These are phyloP conservation scores for Drosophila cyrtoloma DNA, from an alignment of 2,888 invertebrate genomes.

Conservation along the genomic window DNA sequence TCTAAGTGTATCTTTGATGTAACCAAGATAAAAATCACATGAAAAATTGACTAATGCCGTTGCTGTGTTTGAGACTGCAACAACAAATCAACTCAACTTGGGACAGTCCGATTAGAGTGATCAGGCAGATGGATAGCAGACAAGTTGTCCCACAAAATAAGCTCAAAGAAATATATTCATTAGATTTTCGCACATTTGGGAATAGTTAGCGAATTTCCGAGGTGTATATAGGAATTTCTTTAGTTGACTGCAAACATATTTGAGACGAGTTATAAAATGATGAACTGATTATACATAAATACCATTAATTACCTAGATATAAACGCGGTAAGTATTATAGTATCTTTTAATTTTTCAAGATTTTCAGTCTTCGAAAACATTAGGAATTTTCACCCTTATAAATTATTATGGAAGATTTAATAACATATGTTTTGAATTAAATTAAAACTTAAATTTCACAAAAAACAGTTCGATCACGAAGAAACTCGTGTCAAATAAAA, in stretches of 20 bases:
- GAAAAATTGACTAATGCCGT: slow-evolving; percentile 13
- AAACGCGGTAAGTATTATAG: too few species aligned
- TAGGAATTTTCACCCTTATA: neutral
- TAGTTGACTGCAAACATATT: neutral
- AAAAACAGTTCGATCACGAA: neutral
- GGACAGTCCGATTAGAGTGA: neutral
- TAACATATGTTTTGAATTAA: neutral
- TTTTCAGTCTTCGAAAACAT: neutral
- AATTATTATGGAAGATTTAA: neutral
- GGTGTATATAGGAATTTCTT: neutral
- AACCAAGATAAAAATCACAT: slow-evolving; percentile 28
- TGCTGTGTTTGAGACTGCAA: slow-evolving; percentile 4
- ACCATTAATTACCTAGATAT: neutral
- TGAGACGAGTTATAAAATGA: neutral
- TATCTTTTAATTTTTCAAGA: neutral
- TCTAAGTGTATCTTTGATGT: slow-evolving; percentile 28
- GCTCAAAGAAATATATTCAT: neutral
- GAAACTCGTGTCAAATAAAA: neutral
- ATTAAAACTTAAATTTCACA: neutral
- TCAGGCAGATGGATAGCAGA: neutral
- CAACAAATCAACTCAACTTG: slow-evolving; percentile 19
- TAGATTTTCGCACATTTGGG: neutral
- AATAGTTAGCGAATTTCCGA: neutral
- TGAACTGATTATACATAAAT: neutral
- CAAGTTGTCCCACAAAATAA: neutral